Evolutionary conservation across 2,113 vertebrate species (phyloP), one percentile per base, ranked within the genome.

Genomic region (Hystrix brachyura): DNA sequence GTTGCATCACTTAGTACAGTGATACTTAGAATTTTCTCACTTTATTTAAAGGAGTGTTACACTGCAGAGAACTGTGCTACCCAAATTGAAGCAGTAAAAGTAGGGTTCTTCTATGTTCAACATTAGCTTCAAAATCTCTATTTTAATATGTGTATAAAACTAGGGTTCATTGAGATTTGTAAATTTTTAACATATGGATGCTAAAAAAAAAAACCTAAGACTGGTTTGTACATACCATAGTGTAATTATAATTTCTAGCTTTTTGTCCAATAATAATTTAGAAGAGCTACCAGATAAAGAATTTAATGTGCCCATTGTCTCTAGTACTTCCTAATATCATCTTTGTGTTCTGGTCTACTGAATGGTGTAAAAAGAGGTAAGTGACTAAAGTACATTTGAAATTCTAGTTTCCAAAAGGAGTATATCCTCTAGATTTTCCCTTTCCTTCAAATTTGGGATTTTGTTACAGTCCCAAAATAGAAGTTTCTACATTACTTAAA

Each of bases 191-290:
- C 17, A 76, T 86, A 48, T 86, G 34, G 38, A 92, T 64, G 27
- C 67, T 51, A 7, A 17, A 69, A 71, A 96, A 55, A 85, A 89
- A 86, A 93, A 5, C 65, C 48, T 91, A 60, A 94, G 59, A 78
- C 86, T 83, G 57, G 55, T 69, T 90, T 46, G 8, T 85, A 57
- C 14, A 38, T 62, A 60, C 53, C 3, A 23, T 85, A 62, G 11
- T 6, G 0, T 38, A 57, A 64, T 76, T 92, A 46, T 78, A n/a
- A 72, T 43, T 76, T 90, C n/a, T 51, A 55, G 62, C 48, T 92
- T 38, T 48, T 25, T 53, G 65, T 69, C 46, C 46, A 55, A 6
- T 32, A 34, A 0, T 64, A 72, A 48, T 9, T 82, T 62, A 17
- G 51, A 84, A 53, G 81, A 94, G 51, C 25, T 14, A 38, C 60